A percentile compares a stretch with the other conserved stretches of the same genome.
These are phyloP conservation scores for Mesocentrotus franciscanus DNA, from an alignment of 53 echinoderm and acorn worm genomes.

Conservation along the genomic window DNA sequence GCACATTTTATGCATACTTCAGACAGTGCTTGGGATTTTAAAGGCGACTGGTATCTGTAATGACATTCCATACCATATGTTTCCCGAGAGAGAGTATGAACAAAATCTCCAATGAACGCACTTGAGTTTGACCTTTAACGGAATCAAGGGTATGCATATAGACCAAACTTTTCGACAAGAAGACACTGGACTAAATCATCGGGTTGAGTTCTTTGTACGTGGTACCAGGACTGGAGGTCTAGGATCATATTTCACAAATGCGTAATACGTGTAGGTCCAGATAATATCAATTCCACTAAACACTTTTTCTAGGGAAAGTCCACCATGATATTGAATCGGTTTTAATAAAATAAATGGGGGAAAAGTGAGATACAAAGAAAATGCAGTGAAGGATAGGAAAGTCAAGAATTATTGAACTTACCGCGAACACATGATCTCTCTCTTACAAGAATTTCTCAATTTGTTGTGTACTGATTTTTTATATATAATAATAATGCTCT, in stretches of 20 bases:
- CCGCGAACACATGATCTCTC: too few relatives aligned
- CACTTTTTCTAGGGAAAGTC: neutral
- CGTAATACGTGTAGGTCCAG: neutral
- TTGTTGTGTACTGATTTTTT: too few relatives aligned
- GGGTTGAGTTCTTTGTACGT: neutral
- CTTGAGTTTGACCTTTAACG: conserved; percentile 26
- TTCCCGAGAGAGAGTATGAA: neutral
- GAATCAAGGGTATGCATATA: conserved; percentile 34
- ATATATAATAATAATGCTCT: too few relatives aligned
- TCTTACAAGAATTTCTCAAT: too few relatives aligned
- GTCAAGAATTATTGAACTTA: too few relatives aligned
- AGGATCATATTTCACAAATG: neutral
- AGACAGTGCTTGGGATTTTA: too few relatives aligned
- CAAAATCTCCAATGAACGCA: neutral
- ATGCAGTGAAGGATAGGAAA: too few relatives aligned
- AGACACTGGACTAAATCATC: neutral
- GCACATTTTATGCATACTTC: too few relatives aligned
- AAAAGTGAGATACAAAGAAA: too few relatives aligned
- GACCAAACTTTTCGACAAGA: neutral
- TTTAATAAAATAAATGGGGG: too few relatives aligned
- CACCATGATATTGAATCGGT: too few relatives aligned
- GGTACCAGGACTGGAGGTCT: neutral
- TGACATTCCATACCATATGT: neutral
- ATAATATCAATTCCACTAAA: too few relatives aligned
- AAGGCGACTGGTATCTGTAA: neutral